Conservation (phyloP, 1,140 invertebrate genomes). For the Brachionus rotundiformis region DNA sequence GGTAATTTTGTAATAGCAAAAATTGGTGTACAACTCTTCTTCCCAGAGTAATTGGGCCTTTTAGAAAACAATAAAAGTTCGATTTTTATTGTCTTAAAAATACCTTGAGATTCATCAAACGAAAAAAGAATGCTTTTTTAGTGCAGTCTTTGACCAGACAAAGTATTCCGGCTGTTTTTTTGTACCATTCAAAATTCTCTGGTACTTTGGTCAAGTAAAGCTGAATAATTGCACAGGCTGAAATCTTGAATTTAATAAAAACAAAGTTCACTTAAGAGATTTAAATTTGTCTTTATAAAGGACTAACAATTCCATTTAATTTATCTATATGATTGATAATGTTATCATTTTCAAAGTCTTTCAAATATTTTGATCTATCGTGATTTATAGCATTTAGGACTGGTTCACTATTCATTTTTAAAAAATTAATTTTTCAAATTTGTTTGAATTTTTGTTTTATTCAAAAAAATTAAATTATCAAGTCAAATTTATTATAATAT, state of each 20-base stretch:
- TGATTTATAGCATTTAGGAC: not conserved
- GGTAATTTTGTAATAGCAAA: conserved; percentile 4
- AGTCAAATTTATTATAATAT: not conserved
- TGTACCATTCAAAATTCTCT: conserved; percentile 9
- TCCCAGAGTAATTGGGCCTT: conserved; percentile 37
- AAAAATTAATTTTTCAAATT: not conserved
- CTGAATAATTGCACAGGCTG: not conserved
- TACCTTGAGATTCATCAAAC: conserved; percentile 18
- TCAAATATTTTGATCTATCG: conserved; percentile 27
- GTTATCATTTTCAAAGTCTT: not conserved
- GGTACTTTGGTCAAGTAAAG: conserved; percentile 20
- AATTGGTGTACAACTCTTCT: conserved; percentile 20
- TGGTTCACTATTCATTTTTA: not conserved
- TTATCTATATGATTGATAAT: not conserved
- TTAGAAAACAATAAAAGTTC: not conserved
- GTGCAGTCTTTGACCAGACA: conserved; percentile 26
- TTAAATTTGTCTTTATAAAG: not conserved
- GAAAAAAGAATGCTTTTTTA: conserved; percentile 18
- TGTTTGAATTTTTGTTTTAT: not conserved
- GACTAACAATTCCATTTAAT: not conserved
- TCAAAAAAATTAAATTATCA: not conserved
- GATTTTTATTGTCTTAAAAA: not conserved
- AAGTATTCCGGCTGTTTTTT: conserved; percentile 3
- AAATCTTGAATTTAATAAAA: not conserved
- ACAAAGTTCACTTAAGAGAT: not conserved